These are phyloP conservation scores for Caenorhabditis plicata DNA, from an alignment of 2,888 invertebrate genomes.

Conservation along the genomic window DNA sequence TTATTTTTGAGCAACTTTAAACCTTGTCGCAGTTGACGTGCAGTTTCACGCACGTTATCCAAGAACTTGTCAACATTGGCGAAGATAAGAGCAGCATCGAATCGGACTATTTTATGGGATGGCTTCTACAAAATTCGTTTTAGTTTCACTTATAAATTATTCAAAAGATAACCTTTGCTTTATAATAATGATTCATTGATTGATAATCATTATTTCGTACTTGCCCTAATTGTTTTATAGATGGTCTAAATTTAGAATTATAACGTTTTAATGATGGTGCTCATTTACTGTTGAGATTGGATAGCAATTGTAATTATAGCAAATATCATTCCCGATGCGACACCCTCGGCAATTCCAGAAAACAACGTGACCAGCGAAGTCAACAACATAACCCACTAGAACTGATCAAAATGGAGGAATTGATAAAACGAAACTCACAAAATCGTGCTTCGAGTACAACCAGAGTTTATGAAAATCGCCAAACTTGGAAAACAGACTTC, in stretches of 20 bases:
- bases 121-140: slow-evolving; percentile 18
- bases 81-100: slow-evolving; percentile 68
- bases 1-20: not conserved
- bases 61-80: slow-evolving; percentile 67
- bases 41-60: slow-evolving; percentile 16
- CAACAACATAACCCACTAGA: slow-evolving; percentile 75
- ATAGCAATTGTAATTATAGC: slow-evolving; percentile 75
- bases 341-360: slow-evolving; percentile 78
- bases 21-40: too few relatives aligned
- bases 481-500: slow-evolving; percentile 72
- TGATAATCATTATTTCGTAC: slow-evolving; percentile 11
- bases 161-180: slow-evolving; percentile 13
- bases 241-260: slow-evolving; percentile 12
- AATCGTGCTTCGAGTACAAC: slow-evolving; percentile 79
- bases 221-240: slow-evolving; percentile 22
- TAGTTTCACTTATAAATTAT: not conserved
- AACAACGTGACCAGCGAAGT: slow-evolving; percentile 78
- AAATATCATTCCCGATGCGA: slow-evolving; percentile 77
- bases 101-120: slow-evolving; percentile 66
- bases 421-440: slow-evolving; percentile 66
- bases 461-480: slow-evolving; percentile 76
- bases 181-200: slow-evolving; percentile 14
- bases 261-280: not conserved
- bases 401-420: not conserved
- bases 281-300: slow-evolving; percentile 31